Evolutionary conservation across 2,113 vertebrate genomes (phyloP).

Genomic region (Odocoileus hemionus): DNA sequence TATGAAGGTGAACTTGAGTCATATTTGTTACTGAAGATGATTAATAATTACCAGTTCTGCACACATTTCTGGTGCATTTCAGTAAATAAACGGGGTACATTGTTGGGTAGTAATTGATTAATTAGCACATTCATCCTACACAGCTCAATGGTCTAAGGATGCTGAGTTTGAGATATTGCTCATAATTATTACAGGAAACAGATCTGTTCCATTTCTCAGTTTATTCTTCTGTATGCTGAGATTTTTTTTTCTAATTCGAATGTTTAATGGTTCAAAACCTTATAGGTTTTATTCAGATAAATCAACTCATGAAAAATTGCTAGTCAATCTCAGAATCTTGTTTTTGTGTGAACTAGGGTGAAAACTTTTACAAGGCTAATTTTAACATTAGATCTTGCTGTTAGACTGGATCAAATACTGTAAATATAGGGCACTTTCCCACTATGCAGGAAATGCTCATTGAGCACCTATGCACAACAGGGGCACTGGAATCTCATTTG

Average conservation of each 20-base stretch:
- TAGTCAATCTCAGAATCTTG: constrained; percentile 28
- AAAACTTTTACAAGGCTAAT: neutral
- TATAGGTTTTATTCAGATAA: constrained; percentile 69
- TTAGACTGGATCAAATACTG: constrained; percentile 9
- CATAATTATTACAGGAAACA: constrained; percentile 72
- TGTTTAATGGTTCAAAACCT: constrained; percentile 66
- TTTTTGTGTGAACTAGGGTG: constrained; percentile 13
- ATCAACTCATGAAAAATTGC: constrained; percentile 32
- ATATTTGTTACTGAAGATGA: constrained; percentile 76
- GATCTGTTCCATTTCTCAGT: constrained; percentile 63
- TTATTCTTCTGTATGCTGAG: constrained; percentile 45
- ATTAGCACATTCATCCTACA: constrained; percentile 75
- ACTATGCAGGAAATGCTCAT: constrained; percentile 53
- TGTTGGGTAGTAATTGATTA: constrained; percentile 78
- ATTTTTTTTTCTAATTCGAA: constrained; percentile 24
- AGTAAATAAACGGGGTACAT: constrained; percentile 73
- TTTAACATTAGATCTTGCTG: constrained; percentile 12
- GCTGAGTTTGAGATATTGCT: constrained; percentile 77
- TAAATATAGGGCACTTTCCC: constrained; percentile 63
- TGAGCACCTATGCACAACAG: constrained; percentile 56
- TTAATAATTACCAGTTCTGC: constrained; percentile 78
- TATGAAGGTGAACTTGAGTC: constrained; percentile 74
- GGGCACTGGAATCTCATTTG: constrained; percentile 67
- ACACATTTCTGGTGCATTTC: constrained; percentile 55
- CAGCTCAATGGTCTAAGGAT: constrained; percentile 71